phyloP scores from a whole-genome alignment of 2,888 invertebrate genomes.

The Antitype chi region DNA sequence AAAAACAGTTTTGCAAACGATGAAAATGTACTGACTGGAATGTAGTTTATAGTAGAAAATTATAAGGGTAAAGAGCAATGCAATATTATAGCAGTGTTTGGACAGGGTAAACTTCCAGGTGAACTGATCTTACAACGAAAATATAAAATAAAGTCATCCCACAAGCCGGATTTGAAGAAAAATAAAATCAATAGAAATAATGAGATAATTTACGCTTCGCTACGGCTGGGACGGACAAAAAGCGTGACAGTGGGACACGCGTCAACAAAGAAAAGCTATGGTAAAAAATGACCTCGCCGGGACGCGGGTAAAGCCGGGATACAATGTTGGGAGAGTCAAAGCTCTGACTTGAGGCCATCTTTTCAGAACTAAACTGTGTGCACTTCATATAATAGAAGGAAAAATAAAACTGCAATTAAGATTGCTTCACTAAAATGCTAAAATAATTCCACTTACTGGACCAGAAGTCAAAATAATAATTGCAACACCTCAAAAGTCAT shows the following conservation, averaged over 20 bases:
- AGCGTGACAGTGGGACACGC: slow-evolving; percentile 83
- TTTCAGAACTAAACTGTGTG: no score
- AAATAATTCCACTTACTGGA: background rate
- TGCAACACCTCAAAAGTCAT: background rate
- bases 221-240: slow-evolving; percentile 78
- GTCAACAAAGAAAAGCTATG: slow-evolving; percentile 78
- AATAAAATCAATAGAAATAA: slow-evolving; percentile 79
- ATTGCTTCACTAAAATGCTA: background rate
- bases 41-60: background rate
- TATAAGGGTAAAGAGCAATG: background rate
- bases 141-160: slow-evolving; percentile 54
- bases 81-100: slow-evolving; percentile 7
- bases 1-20: slow-evolving; percentile 14
- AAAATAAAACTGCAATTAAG: background rate
- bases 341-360: background rate
- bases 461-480: background rate
- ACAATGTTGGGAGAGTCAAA: slow-evolving; percentile 55
- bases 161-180: slow-evolving; percentile 68
- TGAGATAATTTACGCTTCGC: slow-evolving; percentile 83
- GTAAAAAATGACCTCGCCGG: slow-evolving; percentile 59
- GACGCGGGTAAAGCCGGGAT: slow-evolving; percentile 47
- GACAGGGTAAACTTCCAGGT: slow-evolving; percentile 15
- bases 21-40: background rate
- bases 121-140: slow-evolving; percentile 48
- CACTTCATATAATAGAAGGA: no score